Percentiles rank a stretch among this genome's conserved stretches.
These are phyloP conservation scores for Ursus arctos DNA, from an alignment of 2,113 vertebrate genomes.

Conservation along the genomic window DNA sequence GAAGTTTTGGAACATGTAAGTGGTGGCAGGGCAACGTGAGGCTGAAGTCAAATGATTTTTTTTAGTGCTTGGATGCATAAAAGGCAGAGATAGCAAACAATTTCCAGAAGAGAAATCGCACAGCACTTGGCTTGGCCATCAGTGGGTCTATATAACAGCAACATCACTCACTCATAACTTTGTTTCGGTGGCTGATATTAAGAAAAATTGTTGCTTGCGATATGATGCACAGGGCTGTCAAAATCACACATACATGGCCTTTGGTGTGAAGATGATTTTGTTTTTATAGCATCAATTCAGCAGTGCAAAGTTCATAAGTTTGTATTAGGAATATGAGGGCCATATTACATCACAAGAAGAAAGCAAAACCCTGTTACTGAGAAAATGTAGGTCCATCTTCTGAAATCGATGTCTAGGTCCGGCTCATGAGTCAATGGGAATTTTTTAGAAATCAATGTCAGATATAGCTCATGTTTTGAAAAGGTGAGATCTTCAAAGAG, in stretches of 20 bases:
- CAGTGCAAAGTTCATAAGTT: slow-evolving; percentile 90
- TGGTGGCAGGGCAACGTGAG: background rate
- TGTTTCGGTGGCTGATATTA: slow-evolving; percentile 89
- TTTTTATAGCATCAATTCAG: slow-evolving; percentile 87
- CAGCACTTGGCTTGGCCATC: slow-evolving; percentile 82
- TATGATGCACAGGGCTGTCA: slow-evolving; percentile 89
- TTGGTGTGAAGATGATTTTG: slow-evolving; percentile 89
- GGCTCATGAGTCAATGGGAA: slow-evolving; percentile 57
- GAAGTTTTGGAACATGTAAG: slow-evolving; percentile 72
- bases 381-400: slow-evolving; percentile 71
- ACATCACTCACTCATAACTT: slow-evolving; percentile 89
- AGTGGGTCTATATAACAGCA: slow-evolving; percentile 86
- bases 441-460: slow-evolving; percentile 87
- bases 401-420: slow-evolving; percentile 26
- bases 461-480: slow-evolving; percentile 83
- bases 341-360: slow-evolving; percentile 80
- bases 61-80: slow-evolving; percentile 81
- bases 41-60: slow-evolving; percentile 62
- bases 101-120: slow-evolving; percentile 86
- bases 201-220: slow-evolving; percentile 87
- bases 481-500: slow-evolving; percentile 84
- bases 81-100: slow-evolving; percentile 78
- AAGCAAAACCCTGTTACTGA: slow-evolving; percentile 82
- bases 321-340: slow-evolving; percentile 86
- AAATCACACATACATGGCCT: slow-evolving; percentile 85